Conservation (phyloP, 2,113 vertebrate species). For the Heterochromis multidens region DNA sequence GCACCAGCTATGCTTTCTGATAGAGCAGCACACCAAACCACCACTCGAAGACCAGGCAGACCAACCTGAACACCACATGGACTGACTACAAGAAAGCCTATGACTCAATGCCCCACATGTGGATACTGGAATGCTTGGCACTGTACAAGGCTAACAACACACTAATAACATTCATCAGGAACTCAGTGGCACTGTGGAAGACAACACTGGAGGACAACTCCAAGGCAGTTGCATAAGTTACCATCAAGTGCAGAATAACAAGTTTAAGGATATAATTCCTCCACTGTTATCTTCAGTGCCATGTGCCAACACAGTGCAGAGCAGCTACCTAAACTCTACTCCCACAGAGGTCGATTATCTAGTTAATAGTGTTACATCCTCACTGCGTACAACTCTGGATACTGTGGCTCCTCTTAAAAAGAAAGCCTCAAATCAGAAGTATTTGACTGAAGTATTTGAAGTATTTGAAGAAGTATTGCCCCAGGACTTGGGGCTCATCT, state of each 20-base stretch:
- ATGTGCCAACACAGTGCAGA: no score
- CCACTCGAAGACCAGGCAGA: not conserved
- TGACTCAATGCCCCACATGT: not conserved
- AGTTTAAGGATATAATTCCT: no score
- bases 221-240: not conserved
- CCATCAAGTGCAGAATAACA: not conserved
- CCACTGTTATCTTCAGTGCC: no score
- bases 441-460: no score
- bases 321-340: no score
- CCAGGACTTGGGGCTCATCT: no score
- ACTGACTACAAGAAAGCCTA: not conserved
- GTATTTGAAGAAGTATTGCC: no score
- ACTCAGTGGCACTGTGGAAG: not conserved
- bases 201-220: not conserved
- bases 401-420: no score
- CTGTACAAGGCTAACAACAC: not conserved
- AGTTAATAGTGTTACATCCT: no score
- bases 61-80: not conserved
- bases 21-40: not conserved
- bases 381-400: no score
- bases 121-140: not conserved
- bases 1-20: not conserved
- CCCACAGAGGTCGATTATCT: no score
- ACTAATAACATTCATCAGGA: not conserved
- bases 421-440: no score